Evolutionary conservation across 2,797 vertebrate species (phyloP).

Genomic region (Coccyzus lansbergi): DNA sequence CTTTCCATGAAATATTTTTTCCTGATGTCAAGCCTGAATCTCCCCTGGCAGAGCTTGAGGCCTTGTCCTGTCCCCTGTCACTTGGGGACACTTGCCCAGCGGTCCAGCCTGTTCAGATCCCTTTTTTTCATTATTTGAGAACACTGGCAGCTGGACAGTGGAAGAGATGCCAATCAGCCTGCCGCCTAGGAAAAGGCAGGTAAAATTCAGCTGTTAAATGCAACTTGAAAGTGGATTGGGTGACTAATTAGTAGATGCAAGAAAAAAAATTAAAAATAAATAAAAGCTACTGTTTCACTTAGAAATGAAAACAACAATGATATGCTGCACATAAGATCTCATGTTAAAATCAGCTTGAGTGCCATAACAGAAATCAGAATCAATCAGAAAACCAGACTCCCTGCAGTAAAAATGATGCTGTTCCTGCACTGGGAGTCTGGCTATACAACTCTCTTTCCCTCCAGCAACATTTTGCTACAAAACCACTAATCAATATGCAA

Average conservation of each 20-base stretch:
- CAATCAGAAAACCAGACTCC: not conserved
- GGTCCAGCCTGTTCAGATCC: too few species aligned
- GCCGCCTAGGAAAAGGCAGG: not conserved
- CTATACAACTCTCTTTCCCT: not conserved
- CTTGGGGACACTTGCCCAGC: too few species aligned
- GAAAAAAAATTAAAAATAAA: not conserved
- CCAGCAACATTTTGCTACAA: not conserved
- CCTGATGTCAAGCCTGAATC: too few species aligned
- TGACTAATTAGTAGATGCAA: not conserved
- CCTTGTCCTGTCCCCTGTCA: too few species aligned
- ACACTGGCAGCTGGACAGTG: not conserved
- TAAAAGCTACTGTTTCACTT: not conserved
- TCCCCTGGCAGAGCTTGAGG: too few species aligned
- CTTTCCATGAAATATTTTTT: too few species aligned
- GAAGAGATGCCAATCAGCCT: not conserved
- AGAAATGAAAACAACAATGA: not conserved
- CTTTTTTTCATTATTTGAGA: conserved; percentile 16
- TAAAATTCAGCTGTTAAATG: not conserved
- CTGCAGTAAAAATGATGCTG: not conserved
- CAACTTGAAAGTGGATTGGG: not conserved
- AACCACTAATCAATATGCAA: not conserved
- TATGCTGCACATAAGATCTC: not conserved
- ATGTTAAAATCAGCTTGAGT: not conserved
- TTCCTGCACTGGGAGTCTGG: accelerated
- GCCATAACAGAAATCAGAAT: not conserved